Base-by-base conservation (phyloP, 2,888 invertebrate genomes). In the Chorisops tibialis region DNA sequence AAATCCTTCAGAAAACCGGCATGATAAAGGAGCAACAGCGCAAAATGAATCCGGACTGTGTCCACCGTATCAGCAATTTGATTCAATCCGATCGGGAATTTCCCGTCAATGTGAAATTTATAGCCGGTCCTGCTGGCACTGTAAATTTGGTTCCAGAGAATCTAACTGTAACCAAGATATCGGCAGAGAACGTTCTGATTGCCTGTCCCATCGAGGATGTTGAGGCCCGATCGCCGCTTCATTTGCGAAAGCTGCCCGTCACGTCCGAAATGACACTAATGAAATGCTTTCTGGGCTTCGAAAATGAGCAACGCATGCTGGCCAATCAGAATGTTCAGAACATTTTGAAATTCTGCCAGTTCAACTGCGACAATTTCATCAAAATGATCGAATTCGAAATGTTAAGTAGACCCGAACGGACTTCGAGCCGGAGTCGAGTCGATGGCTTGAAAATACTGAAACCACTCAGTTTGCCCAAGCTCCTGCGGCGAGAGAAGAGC, bases 361-460 rank as follows among this genome's bases (percentile, higher is more conserved):
- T 77, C 51, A 78, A 78, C 66, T 78, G 75, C 70, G 79, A 78
- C 69, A 73, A 73, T 64, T 78, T 78, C 63, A 65, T 75, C 19
- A 76, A 73, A 65, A 70, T 75, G 68, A 73, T 78, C 16, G 77
- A 79, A 67, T 70, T 75, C 59, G 75, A 79, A 76, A 67, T 74
- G 61, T 51, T 75, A 51, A 71, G 74, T 60, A 70, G 75, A 12
- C 68, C 80, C 81, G 76, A 76, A 41, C 73, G 75, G 2, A 74
- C 75, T 0, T 70, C 71, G 5, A 75, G 74, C 83, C 88, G 75
- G 48, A 73, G 73, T 35, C 70, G 75, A 77, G 81, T 80, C 1
- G 83, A 83, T 62, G 61, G 83, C 39, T 76, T 83, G 59, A 81
- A 83, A 61, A 82, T 80, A 64, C 78, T 83, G 66, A 83, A 83